Evolutionary conservation across 2,113 vertebrate species (phyloP), one percentile per base, ranked within the genome.

Genomic region (Noctilio leporinus): DNA sequence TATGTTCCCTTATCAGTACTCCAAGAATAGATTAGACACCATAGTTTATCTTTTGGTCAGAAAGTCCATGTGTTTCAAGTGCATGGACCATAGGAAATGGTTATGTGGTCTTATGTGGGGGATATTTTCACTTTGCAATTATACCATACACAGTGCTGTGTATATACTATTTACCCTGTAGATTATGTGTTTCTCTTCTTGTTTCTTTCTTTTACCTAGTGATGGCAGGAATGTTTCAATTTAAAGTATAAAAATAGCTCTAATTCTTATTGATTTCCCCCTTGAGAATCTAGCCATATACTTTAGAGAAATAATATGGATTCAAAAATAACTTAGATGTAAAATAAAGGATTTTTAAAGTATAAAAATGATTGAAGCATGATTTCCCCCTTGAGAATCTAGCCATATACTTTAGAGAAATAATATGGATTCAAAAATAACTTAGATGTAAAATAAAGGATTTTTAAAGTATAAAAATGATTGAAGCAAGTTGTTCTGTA

Each of bases 341-440:
- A 59, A 55, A 49, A 55, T 17, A 55, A 90, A 62, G 33, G 24
- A 38, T 62, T 81, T 93, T 81, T 40, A 67, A 72, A 84, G 45
- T 70, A 4, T 72, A 89, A 89, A 73, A 64, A 47, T 40, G 5
- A 83, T 12, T 51, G n/a, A n/a, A n/a, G n/a, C n/a, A n/a, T 64
- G 62, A 53, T 82, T 62, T 76, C 4, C 26, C 8, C 15, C 30
- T 76, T 87, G 70, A 14, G 35, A 43, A 35, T 12, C 28, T 88
- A 76, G 24, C 69, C 93, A 20, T 40, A 47, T 88, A 86, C 49
- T 7, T 64, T 12, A 76, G 26, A 87, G 15, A 91, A 94, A 77
- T 93, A 90, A 40, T 53, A 28, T 28, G 38, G 10, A 85, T 73
- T 96, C 7, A 73, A 55, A n/a, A 93, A 69, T 91, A 95, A 73